These are phyloP conservation scores for Callospermophilus lateralis DNA, from an alignment of 2,113 vertebrate genomes.

Conservation along the genomic window DNA sequence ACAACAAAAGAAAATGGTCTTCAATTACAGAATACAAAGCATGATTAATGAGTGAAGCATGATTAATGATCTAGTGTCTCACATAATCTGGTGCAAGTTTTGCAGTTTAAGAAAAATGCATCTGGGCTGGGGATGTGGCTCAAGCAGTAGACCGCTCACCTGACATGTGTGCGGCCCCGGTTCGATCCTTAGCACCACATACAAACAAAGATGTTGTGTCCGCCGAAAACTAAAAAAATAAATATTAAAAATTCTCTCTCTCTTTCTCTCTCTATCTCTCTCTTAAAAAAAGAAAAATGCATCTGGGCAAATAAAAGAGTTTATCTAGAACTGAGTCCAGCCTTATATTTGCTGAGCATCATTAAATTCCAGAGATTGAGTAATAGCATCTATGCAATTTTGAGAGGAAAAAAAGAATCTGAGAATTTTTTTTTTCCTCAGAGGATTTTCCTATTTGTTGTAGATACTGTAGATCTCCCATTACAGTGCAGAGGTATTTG, in stretches of 20 bases:
- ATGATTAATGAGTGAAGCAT: constrained; percentile 50
- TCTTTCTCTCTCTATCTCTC: too few relatives aligned
- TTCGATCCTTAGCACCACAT: too few relatives aligned
- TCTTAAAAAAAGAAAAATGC: constrained; percentile 28
- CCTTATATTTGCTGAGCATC: neutral
- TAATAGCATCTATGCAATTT: neutral
- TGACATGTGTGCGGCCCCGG: too few relatives aligned
- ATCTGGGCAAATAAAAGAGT: constrained; percentile 1
- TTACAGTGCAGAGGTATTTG: neutral
- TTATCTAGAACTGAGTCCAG: neutral
- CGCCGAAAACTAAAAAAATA: too few relatives aligned
- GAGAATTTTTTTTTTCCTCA: neutral
- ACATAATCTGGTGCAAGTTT: constrained; percentile 9
- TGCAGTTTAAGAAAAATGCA: constrained; percentile 43
- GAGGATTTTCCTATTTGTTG: neutral
- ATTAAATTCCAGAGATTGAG: constrained; percentile 38
- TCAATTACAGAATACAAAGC: constrained; percentile 16
- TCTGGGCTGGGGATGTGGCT: too few relatives aligned
- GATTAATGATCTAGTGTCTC: neutral
- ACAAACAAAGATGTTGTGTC: too few relatives aligned
- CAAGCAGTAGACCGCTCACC: too few relatives aligned
- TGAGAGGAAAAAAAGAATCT: neutral
- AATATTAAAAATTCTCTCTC: too few relatives aligned
- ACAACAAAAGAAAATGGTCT: constrained; percentile 6
- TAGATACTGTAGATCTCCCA: neutral